Conservation (phyloP, 2,797 vertebrate genomes). For the Cebuella pygmaea region DNA sequence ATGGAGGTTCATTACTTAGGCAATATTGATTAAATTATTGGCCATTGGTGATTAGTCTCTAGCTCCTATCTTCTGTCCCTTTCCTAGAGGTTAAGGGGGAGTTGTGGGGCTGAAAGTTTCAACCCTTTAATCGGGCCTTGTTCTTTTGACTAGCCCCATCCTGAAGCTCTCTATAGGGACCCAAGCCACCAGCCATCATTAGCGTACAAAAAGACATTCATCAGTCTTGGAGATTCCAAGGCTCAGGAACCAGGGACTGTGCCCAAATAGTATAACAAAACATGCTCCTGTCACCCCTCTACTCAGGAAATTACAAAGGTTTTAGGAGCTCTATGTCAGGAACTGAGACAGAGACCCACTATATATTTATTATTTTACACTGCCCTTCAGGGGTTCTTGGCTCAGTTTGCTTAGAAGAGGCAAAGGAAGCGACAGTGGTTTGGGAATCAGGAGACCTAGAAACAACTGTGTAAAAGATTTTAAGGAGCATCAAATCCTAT, state of each 20-base stretch:
- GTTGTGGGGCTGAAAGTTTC: not conserved
- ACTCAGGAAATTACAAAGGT: no score
- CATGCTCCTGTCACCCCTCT: not conserved
- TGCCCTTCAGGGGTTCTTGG: not conserved
- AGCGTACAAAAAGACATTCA: not conserved
- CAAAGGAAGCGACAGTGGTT: not conserved
- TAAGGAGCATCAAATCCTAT: not conserved
- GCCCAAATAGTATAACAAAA: not conserved
- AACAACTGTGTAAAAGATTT: not conserved
- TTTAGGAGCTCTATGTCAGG: not conserved
- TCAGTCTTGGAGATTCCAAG: not conserved
- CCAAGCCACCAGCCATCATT: not conserved
- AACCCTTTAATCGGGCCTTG: not conserved
- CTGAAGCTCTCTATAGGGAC: not conserved
- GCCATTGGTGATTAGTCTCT: no score
- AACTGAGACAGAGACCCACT: not conserved
- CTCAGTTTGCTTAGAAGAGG: slow-evolving; percentile 8
- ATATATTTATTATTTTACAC: not conserved
- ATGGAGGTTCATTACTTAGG: not conserved
- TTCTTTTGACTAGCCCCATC: not conserved
- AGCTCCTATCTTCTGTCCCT: not conserved
- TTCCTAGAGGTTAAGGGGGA: not conserved
- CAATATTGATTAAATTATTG: not conserved
- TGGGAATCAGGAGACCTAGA: not conserved
- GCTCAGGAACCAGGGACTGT: not conserved